Evolutionary conservation across 2,888 invertebrate species (phyloP), one percentile per base, ranked within the genome.

Genomic region (Megalurothrips usitatus): DNA sequence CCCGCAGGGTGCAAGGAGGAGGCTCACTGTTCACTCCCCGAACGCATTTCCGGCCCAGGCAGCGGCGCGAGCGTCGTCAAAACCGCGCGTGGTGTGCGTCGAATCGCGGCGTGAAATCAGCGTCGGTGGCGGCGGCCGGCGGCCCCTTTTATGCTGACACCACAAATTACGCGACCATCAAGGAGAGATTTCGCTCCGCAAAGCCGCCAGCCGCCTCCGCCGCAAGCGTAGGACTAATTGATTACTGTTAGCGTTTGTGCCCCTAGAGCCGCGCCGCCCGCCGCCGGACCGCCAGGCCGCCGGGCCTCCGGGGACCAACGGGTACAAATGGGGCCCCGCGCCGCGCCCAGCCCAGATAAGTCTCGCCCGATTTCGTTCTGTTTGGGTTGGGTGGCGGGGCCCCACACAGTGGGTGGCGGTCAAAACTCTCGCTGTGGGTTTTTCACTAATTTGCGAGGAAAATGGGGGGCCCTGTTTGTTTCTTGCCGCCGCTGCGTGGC

Each of bases 161-260:
- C 68, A 75, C 68, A 75, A 75, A 75, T 75, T 75, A 75, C 23
- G 23, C 68, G 68, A 75, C 68, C 68, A 75, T 75, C 68, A 75
- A 26, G 68, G 23, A 23, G 26, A 23, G 26, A 75, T 75, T 75
- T 75, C 68, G 68, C 68, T 6, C 34, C 34, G 34, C 34, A 43
- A 43, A 43, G 34, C 34, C 6, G 6, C 2, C 34, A 2, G 34
- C 34, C 34, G 34, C 34, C 34, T 17, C 11, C 52, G n/a, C n/a
- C n/a, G n/a, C n/a, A 6, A 43, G 19, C 58, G 14, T 19, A 19
- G 52, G 19, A 6, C 58, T 58, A 23, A 75, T 75, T 75, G 68
- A 75, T 75, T 75, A 75, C 9, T 58, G 58, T 58, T 58, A 43
- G 34, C 34, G 34, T 43, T 2, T 2, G 34, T 43, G 34, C 34